Evolutionary conservation across 2,113 vertebrate species (phyloP), one percentile per base, ranked within the genome.

Genomic region (Neolamprologus sp.): DNA sequence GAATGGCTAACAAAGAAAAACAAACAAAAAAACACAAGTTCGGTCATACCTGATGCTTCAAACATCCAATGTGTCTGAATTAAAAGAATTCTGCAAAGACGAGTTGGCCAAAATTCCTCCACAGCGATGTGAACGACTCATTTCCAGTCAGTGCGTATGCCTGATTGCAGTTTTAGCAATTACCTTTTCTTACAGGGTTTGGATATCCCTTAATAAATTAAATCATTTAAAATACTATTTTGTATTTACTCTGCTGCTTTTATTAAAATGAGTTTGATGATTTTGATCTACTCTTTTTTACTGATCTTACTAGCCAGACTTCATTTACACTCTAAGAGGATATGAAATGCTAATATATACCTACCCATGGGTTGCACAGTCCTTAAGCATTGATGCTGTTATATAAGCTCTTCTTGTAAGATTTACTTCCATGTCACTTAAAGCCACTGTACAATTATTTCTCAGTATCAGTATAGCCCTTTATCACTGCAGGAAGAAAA

Each of bases 81-180:
- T 40, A 40, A 8, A 40, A 68, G 11, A 68, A 68, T 68, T 68
- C 35, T 23, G 11, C 19, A 14, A 68, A 68, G 19, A 40, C 3
- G 1, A 68, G 63, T 40, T 4, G 33, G 19, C 63, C 33, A 68
- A 8, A 8, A 40, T 40, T 9, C 35, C 11, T 68, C n/a, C 63
- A 68, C 63, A 40, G n/a, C 5, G 1, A 40, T 0, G 2, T 1
- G 33, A 40, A 21, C 1, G 7, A 40, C 63, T 68, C 33, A 68
- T 68, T 68, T 37, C 33, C 7, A 40, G 63, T 37, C 30, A 40
- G 0, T 40, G 11, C 3, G 2, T 14, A 9, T 14, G n/a, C 2
- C 35, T 21, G 7, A 40, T 9, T 68, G 63, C 35, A 68, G 63
- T 40, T 40, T 40, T 68, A 40, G 35, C 35, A 40, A 40, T 40